Percentiles rank a stretch among this genome's conserved stretches.
Conservation (phyloP, 2,797 vertebrate genomes). For the Malurus leucopterus region DNA sequence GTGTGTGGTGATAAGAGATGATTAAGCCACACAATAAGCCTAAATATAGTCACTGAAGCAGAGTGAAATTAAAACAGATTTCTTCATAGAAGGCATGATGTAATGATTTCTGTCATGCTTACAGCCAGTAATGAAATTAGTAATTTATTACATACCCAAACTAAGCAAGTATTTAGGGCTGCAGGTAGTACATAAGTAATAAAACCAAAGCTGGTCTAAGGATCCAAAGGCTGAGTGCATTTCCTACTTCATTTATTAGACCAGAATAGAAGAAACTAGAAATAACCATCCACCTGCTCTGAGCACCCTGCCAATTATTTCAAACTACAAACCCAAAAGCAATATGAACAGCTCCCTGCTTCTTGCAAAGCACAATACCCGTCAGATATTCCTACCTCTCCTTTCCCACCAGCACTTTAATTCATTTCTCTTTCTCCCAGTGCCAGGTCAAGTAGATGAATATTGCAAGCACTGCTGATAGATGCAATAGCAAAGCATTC, state of each 20-base stretch:
- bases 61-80: slow-evolving; percentile 5
- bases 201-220: neutral
- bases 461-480: slow-evolving; percentile 23
- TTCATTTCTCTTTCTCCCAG: slow-evolving; percentile 1
- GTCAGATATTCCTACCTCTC: neutral
- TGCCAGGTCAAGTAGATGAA: neutral
- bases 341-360: slow-evolving; percentile 3
- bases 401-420: slow-evolving; percentile 5
- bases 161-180: neutral
- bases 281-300: slow-evolving; percentile 37
- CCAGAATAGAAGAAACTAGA: slow-evolving; percentile 6
- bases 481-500: neutral
- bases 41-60: neutral
- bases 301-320: slow-evolving; percentile 42
- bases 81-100: neutral
- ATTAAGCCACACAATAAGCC: neutral
- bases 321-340: slow-evolving; percentile 10
- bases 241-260: slow-evolving; percentile 34
- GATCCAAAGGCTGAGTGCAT: neutral
- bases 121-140: slow-evolving; percentile 2
- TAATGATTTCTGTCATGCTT: slow-evolving; percentile 17
- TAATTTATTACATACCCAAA: neutral
- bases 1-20: neutral
- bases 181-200: neutral
- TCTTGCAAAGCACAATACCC: slow-evolving; percentile 11